Percentiles rank a stretch among this genome's conserved stretches.
Evolutionary conservation across 1,140 invertebrate genomes (phyloP).

Genomic region (Dryas iulia): DNA sequence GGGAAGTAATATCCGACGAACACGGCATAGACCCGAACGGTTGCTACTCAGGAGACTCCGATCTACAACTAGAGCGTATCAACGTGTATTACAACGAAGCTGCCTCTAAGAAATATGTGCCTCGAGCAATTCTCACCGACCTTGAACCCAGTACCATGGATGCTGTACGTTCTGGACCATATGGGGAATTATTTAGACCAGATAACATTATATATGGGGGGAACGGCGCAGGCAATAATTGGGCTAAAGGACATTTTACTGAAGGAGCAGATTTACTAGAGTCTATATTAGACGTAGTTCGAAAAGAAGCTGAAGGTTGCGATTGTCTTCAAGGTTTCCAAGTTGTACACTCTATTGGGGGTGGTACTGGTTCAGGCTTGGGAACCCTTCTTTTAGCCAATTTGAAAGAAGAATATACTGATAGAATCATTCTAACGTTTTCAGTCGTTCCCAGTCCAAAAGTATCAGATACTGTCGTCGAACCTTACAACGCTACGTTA

Average conservation of each 20-base stretch:
- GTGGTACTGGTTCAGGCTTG: slow-evolving; percentile 92
- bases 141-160: slow-evolving; percentile 93
- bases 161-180: slow-evolving; percentile 86
- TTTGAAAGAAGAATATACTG: slow-evolving; percentile 86
- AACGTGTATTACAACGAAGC: slow-evolving; percentile 95
- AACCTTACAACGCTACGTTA: slow-evolving; percentile 80
- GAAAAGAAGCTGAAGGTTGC: slow-evolving; percentile 93
- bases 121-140: slow-evolving; percentile 79
- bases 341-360: slow-evolving; percentile 85
- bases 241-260: slow-evolving; percentile 96
- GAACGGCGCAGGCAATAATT: slow-evolving; percentile 88
- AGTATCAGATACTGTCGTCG: slow-evolving; percentile 86
- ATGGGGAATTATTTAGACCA: slow-evolving; percentile 93
- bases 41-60: slow-evolving; percentile 90
- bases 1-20: slow-evolving; percentile 78
- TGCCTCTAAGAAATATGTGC: slow-evolving; percentile 92
- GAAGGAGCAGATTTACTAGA: slow-evolving; percentile 96
- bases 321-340: slow-evolving; percentile 89
- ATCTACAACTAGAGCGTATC: slow-evolving; percentile 91
- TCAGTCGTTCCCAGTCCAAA: slow-evolving; percentile 91
- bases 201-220: slow-evolving; percentile 89
- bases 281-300: slow-evolving; percentile 91
- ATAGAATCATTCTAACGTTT: slow-evolving; percentile 92
- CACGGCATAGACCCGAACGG: slow-evolving; percentile 87
- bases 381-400: slow-evolving; percentile 85